phyloP scores from a whole-genome alignment of 2,888 invertebrate genomes.

The Chydorus sphaericus region DNA sequence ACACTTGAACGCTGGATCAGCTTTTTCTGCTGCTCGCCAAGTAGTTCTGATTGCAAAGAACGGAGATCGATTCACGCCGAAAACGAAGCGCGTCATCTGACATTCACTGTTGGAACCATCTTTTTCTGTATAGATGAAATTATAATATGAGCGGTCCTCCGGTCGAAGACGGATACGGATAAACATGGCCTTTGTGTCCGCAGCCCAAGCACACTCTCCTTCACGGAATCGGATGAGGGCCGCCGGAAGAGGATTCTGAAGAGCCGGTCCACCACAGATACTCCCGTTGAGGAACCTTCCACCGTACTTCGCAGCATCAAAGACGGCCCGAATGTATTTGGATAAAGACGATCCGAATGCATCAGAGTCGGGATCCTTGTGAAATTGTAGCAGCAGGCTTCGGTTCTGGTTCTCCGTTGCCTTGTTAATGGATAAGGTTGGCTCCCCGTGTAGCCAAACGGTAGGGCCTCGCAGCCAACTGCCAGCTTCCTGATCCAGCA shows the following conservation, averaged over 20 bases:
- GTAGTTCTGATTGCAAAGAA: slow-evolving; percentile 14
- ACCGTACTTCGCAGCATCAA: slow-evolving; percentile 15
- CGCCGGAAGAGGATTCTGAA: neutral
- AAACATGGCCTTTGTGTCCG: slow-evolving; percentile 17
- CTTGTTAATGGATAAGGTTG: slow-evolving; percentile 8
- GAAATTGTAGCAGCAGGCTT: slow-evolving; percentile 12
- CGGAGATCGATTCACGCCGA: slow-evolving; percentile 16
- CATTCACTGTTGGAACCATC: neutral
- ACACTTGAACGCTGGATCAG: neutral
- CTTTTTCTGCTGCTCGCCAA: slow-evolving; percentile 6
- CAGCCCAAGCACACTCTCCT: slow-evolving; percentile 7
- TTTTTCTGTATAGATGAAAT: slow-evolving; percentile 13
- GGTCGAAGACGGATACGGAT: slow-evolving; percentile 13
- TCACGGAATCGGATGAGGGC: slow-evolving; percentile 12
- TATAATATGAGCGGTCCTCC: slow-evolving; percentile 11
- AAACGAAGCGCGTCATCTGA: slow-evolving; percentile 6
- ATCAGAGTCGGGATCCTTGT: slow-evolving; percentile 10
- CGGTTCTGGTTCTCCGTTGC: slow-evolving; percentile 3
- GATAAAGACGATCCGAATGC: slow-evolving; percentile 12
- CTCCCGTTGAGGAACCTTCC: slow-evolving; percentile 15
- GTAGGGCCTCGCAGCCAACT: slow-evolving; percentile 16
- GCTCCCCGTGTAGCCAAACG: slow-evolving; percentile 15
- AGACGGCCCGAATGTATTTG: slow-evolving; percentile 15
- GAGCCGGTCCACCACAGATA: slow-evolving; percentile 15
- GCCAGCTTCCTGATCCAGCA: neutral